phyloP scores from a whole-genome alignment of 1,140 invertebrate genomes.

The Sycophaga agraensis region DNA sequence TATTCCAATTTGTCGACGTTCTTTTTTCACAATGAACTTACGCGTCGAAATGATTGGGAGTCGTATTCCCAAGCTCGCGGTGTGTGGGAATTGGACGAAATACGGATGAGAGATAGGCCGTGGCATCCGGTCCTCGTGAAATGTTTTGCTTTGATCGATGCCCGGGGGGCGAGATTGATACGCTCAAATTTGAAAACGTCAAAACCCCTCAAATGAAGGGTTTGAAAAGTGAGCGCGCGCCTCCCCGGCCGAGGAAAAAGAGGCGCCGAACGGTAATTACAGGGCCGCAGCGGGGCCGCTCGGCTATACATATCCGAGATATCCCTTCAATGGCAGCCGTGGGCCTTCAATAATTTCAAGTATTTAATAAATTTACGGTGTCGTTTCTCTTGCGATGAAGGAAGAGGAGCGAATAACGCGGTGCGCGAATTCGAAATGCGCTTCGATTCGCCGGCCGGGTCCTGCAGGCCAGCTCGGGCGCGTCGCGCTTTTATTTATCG shows the following conservation, averaged over 20 bases:
- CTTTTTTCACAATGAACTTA: no score
- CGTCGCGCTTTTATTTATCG: no score
- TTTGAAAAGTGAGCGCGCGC: constrained; percentile 1
- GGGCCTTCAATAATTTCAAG: neutral
- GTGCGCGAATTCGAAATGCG: neutral
- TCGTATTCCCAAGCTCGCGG: no score
- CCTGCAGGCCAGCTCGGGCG: no score
- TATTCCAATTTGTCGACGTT: no score
- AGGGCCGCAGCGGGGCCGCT: neutral
- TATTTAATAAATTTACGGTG: constrained; percentile 6
- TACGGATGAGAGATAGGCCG: constrained; percentile 5
- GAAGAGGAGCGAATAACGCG: neutral
- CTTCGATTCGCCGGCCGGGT: no score
- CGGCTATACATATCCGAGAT: neutral
- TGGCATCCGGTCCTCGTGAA: neutral
- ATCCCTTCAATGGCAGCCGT: neutral
- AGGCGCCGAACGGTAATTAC: neutral
- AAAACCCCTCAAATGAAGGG: constrained; percentile 8
- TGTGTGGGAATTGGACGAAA: no score
- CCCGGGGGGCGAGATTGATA: constrained; percentile 4
- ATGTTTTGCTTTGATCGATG: constrained; percentile 11
- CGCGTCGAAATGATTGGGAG: no score
- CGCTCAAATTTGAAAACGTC: constrained; percentile 23
- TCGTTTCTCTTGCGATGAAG: neutral
- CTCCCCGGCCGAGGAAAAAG: neutral